Base-by-base conservation (phyloP, 2,888 invertebrate genomes). In the Caenorhabditis macrosperma region DNA sequence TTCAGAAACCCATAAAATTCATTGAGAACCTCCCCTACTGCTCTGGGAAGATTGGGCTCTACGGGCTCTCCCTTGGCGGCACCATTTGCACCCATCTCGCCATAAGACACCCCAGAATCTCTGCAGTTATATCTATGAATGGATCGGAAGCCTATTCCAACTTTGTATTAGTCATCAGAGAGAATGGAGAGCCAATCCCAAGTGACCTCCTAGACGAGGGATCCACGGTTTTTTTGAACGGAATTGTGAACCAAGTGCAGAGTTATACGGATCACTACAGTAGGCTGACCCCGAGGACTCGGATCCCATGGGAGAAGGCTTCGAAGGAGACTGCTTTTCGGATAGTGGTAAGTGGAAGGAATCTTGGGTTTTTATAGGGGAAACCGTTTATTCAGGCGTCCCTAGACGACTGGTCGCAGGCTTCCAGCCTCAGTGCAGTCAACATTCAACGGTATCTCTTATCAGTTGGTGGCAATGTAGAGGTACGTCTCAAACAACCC, bases 51-150 rank as follows among this genome's bases (percentile, higher is more conserved):
- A 22, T 80, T 5, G 82, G 80, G 2, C 26, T 80, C 12, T 76
- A 78, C 10, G 82, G 82, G 12, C 41, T 52, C 7, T 80, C 80
- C 12, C 74, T 82, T 46, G 80, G 55, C 10, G 67, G 46, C 20
- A 44, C 46, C 7, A 30, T 57, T 1, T 54, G 46, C 30, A 15
- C 15, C 7, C 44, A 30, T 30, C 46, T 67, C 3, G 20, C 67
- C 9, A 57, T 41, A 7, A 55, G 24, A 24, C 46, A 67, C 12
- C 55, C 55, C 0, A 30, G 41, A 24, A 17, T 67, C 20, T 33
- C 67, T 20, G 67, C 55, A 22, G 55, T 67, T 17, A 30, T 55
- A 9, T 28, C 57, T n/a, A 28, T 67, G 6, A 67, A 67, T 33
- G 41, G 46, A 6, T 28, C 54, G 12, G 55, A 67, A 33, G 20